These are phyloP conservation scores for Rhynchophorus ferrugineus DNA, from an alignment of 1,140 invertebrate species.

Conservation along the genomic window DNA sequence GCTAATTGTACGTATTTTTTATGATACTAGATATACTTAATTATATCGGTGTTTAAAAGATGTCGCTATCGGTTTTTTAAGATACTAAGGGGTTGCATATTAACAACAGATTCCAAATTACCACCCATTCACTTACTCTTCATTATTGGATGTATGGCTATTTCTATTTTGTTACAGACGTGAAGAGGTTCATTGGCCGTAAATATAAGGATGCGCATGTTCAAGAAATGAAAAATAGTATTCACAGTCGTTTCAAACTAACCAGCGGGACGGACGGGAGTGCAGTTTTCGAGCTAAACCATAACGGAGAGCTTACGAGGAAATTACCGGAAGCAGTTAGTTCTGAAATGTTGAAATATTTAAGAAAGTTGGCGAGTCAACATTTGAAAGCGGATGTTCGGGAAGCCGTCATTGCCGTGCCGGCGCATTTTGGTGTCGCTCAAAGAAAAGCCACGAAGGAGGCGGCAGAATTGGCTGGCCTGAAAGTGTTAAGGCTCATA, in stretches of 20 bases:
- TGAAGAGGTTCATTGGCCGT: background rate
- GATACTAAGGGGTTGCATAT: no score
- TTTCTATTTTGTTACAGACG: no score
- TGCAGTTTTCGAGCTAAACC: background rate
- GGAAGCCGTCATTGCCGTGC: constrained; percentile 13
- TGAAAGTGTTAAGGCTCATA: constrained; percentile 53
- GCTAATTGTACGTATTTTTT: no score
- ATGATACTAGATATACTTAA: no score
- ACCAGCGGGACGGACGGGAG: background rate
- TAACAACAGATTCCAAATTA: no score
- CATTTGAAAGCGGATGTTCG: background rate
- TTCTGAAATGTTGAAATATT: background rate
- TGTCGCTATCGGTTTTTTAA: no score
- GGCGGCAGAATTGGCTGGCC: constrained; percentile 43
- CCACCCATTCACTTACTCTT: no score
- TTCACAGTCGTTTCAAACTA: background rate
- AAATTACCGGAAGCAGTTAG: background rate
- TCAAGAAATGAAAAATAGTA: background rate
- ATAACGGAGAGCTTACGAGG: background rate
- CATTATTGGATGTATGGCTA: no score
- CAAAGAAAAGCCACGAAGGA: constrained; percentile 16
- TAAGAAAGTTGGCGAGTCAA: background rate
- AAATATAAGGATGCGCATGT: background rate
- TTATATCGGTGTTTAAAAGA: no score
- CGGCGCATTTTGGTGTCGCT: constrained; percentile 17